Conservation (phyloP, 2,113 vertebrate species). For the Sturnus vulgaris region DNA sequence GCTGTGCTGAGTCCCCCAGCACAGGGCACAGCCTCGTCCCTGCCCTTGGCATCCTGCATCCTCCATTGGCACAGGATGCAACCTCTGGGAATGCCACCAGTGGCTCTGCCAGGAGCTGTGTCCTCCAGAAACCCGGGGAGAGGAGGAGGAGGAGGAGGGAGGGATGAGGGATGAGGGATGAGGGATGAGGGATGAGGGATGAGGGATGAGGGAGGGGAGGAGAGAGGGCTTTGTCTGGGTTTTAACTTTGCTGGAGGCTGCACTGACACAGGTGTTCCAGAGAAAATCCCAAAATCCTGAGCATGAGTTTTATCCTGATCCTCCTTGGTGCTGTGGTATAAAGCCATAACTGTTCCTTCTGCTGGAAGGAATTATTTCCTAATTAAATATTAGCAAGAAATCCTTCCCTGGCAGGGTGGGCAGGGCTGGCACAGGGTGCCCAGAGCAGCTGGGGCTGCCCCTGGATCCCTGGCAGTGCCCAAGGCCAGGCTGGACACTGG, state of each 20-base stretch:
- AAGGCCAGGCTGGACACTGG: background rate
- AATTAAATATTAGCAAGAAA: background rate
- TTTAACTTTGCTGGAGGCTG: background rate
- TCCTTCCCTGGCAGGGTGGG: background rate
- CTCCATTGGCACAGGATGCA: background rate
- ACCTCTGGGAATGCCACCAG: background rate
- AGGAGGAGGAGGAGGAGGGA: background rate
- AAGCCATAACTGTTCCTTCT: background rate
- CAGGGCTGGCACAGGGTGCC: background rate
- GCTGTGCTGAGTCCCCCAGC: background rate
- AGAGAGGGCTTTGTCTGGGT: background rate
- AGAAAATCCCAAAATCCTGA: background rate
- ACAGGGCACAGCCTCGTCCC: background rate
- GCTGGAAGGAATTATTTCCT: background rate
- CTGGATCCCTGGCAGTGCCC: background rate
- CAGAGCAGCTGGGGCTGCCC: background rate
- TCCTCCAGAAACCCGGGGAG: background rate
- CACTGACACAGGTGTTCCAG: background rate
- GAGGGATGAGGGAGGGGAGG: too few species aligned
- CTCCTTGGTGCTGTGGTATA: rapidly evolving
- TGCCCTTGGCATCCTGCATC: background rate
- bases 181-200: too few species aligned
- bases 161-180: too few species aligned
- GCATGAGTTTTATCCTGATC: background rate
- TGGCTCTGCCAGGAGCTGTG: background rate